Evolutionary conservation across 1,140 invertebrate species (phyloP).

Genomic region (Chionoecetes opilio): DNA sequence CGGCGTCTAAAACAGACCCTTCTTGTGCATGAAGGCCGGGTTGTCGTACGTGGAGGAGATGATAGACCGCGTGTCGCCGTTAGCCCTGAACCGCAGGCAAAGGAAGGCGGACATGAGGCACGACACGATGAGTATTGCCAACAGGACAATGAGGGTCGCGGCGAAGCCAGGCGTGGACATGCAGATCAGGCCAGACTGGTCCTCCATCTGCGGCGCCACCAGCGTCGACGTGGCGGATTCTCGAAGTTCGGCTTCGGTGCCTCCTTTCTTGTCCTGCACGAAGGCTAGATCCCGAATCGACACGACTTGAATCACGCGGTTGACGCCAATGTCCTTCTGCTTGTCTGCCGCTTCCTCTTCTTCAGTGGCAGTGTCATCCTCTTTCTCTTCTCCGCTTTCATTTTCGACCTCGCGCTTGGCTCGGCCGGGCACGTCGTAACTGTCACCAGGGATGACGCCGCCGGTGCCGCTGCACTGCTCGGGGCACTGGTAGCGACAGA

Average conservation of each 20-base stretch:
- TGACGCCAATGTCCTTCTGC: constrained; percentile 92
- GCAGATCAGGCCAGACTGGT: constrained; percentile 89
- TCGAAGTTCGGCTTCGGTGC: constrained; percentile 56
- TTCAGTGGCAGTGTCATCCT: constrained; percentile 86
- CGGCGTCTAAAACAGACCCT: constrained; percentile 81
- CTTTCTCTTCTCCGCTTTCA: constrained; percentile 86
- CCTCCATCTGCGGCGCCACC: constrained; percentile 76
- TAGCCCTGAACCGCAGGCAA: constrained; percentile 88
- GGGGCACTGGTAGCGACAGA: constrained; percentile 95
- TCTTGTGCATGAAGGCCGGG: constrained; percentile 82
- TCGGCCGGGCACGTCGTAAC: constrained; percentile 82
- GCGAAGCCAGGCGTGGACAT: constrained; percentile 96
- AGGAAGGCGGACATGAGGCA: constrained; percentile 93
- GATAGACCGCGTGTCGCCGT: constrained; percentile 84
- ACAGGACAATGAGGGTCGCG: constrained; percentile 91
- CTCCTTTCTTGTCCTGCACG: constrained; percentile 83
- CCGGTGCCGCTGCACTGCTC: constrained; percentile 92
- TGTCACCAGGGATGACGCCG: constrained; percentile 84
- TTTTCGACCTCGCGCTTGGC: constrained; percentile 85
- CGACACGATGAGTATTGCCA: constrained; percentile 91
- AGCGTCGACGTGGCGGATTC: constrained; percentile 83
- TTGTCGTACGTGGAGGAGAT: constrained; percentile 82
- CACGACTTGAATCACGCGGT: constrained; percentile 91
- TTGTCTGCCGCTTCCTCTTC: constrained; percentile 86
- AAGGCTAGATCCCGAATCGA: constrained; percentile 94